Base-by-base conservation (phyloP, 2,888 invertebrate genomes). In the Pristionchus exspectatus region DNA sequence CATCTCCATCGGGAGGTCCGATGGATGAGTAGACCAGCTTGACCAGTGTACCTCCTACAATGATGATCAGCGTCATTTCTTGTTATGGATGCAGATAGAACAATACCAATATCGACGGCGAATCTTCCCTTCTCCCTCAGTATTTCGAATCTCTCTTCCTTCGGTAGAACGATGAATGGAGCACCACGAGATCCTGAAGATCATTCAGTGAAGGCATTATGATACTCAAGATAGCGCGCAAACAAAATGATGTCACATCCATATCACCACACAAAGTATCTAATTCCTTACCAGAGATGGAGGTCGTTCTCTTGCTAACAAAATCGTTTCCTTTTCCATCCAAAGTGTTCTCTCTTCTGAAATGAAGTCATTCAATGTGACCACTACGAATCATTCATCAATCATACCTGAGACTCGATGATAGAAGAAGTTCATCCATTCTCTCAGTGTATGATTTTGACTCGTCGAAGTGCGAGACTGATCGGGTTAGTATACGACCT, bases 21-120 rank as follows among this genome's bases (percentile, higher is more conserved):
- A 92, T 91, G 7, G 93, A 91, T 18, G 92, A 90, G 95, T 97
- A 97, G 5, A 97, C 97, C 91, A 97, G 96, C 95, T 97, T 97
- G 14, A 97, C 96, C 90, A 97, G 95, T 0, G 97, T 97, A 85
- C 97, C 96, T 91, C 97, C 97, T 97, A 94, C n/a, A 44, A 84
- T 83, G 1, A 27, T 27, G 18, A 30, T 18, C 2, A 50, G 4
- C 5, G 27, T 27, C 14, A 54, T 27, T 27, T n/a, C 0, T 2
- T 50, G 24, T 24, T 38, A 5, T 9, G 14, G 7, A 9, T 5
- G 14, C 9, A 3, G 38, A 2, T 10, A 21, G 2, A 44, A 44
- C 1, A 21, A 7, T 74, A 97, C 97, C 97, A 90, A 97, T 97
- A 94, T 97, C 97, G 90, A 97, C 96, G 0, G 97, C 97, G 95